These are phyloP conservation scores for Liparis tanakae DNA, from an alignment of 2,797 vertebrate species.

Conservation along the genomic window DNA sequence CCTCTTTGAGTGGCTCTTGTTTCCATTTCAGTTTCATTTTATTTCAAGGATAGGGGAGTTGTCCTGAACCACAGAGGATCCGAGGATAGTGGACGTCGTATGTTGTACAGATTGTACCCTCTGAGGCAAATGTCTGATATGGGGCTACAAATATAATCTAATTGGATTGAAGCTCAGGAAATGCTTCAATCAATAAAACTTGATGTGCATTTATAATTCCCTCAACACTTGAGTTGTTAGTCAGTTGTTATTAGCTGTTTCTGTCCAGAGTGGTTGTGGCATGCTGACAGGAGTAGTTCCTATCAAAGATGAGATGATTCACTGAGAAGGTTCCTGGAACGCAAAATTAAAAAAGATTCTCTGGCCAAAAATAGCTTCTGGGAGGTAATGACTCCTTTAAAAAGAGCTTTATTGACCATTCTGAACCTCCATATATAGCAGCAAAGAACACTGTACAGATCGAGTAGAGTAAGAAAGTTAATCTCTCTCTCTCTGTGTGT, in stretches of 20 bases:
- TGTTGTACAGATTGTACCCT: not conserved
- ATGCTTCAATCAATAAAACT: not conserved
- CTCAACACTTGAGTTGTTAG: not conserved
- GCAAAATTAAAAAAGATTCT: not conserved
- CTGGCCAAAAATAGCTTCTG: constrained; percentile 21
- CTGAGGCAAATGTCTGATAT: not conserved
- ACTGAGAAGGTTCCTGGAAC: constrained; percentile 16
- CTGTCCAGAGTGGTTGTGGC: not conserved
- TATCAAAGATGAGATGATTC: constrained; percentile 19
- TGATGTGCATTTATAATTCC: not conserved
- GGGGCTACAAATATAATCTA: not conserved
- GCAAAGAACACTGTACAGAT: no score
- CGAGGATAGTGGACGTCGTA: not conserved
- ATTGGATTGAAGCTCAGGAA: not conserved
- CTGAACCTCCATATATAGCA: no score
- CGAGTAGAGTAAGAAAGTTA: no score
- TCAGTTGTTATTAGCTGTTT: not conserved
- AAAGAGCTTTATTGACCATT: no score
- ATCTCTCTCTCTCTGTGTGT: no score
- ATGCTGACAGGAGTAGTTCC: not conserved
- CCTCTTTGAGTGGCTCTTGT: not conserved
- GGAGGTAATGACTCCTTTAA: constrained; percentile 3
- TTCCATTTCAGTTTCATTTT: constrained; percentile 3
- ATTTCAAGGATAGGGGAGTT: not conserved
- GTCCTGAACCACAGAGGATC: not conserved